These are phyloP conservation scores for Drosophila meridionalis DNA, from an alignment of 2,888 invertebrate species.

Conservation along the genomic window DNA sequence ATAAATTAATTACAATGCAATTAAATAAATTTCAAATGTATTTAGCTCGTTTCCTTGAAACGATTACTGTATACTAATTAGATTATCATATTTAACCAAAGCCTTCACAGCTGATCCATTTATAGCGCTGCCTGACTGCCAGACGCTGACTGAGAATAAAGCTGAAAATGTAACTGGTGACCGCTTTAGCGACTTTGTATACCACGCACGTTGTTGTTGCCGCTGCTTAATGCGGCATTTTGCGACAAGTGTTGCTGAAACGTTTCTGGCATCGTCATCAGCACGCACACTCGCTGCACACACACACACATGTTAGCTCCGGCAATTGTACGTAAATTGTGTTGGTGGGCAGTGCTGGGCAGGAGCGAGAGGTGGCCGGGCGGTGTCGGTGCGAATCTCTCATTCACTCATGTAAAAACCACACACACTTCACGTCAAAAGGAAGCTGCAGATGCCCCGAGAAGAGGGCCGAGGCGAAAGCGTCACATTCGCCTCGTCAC, in stretches of 20 bases:
- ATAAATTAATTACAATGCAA: background rate
- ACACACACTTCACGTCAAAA: conserved; percentile 65
- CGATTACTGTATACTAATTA: background rate
- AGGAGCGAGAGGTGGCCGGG: conserved; percentile 1
- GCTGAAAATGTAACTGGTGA: conserved; percentile 26
- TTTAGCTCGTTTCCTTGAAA: background rate
- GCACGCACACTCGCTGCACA: conserved; percentile 56
- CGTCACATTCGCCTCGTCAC: conserved; percentile 65
- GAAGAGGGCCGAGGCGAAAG: conserved; percentile 39
- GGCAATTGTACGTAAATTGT: conserved; percentile 74
- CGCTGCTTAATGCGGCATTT: conserved; percentile 73
- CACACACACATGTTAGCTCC: conserved; percentile 1
- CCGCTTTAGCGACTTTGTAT: conserved; percentile 68
- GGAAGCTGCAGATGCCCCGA: conserved; percentile 58
- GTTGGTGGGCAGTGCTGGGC: conserved; percentile 42
- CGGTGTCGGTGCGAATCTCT: conserved; percentile 49
- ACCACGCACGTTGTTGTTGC: conserved; percentile 70
- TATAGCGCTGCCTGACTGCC: conserved; percentile 19
- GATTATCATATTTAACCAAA: conserved; percentile 20
- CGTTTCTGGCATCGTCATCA: conserved; percentile 68
- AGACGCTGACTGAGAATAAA: conserved; percentile 22
- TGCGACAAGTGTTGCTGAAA: conserved; percentile 78
- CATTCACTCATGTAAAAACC: conserved; percentile 74
- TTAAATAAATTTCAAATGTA: background rate
- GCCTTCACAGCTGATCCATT: conserved; percentile 23